Conservation (phyloP, 2,797 vertebrate genomes). For the Masticophis lateralis region DNA sequence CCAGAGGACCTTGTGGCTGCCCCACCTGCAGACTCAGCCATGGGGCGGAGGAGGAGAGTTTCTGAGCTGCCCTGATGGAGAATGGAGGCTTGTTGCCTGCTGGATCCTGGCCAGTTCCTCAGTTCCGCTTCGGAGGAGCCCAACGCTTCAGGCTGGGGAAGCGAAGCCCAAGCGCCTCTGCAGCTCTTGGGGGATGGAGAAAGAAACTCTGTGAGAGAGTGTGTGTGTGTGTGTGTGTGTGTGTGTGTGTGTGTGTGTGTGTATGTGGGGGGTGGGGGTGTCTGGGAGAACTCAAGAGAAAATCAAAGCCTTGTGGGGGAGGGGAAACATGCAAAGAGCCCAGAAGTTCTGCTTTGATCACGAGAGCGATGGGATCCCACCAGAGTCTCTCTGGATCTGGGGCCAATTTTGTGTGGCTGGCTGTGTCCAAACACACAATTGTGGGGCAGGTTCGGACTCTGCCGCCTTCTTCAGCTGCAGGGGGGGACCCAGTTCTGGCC, state of each 20-base stretch:
- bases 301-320: neutral
- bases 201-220: neutral
- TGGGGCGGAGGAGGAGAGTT: too few relatives aligned
- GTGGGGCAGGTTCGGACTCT: neutral
- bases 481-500: too few relatives aligned
- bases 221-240: too few relatives aligned
- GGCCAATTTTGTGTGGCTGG: neutral
- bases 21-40: too few relatives aligned
- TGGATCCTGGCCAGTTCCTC: neutral
- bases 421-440: neutral
- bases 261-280: too few relatives aligned
- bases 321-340: neutral
- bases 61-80: neutral
- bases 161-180: neutral
- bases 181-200: neutral
- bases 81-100: neutral
- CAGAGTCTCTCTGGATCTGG: neutral
- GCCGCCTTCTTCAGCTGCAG: neutral
- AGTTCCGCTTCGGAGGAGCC: neutral
- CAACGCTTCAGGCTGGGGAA: neutral
- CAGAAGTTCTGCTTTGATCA: neutral
- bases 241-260: too few relatives aligned
- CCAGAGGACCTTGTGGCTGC: accelerated
- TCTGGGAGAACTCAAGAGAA: neutral
- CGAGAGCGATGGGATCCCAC: neutral